Percentiles rank a stretch among this genome's conserved stretches.
Evolutionary conservation across 1,140 invertebrate genomes (phyloP).

Genomic region (Antheraea mylitta): DNA sequence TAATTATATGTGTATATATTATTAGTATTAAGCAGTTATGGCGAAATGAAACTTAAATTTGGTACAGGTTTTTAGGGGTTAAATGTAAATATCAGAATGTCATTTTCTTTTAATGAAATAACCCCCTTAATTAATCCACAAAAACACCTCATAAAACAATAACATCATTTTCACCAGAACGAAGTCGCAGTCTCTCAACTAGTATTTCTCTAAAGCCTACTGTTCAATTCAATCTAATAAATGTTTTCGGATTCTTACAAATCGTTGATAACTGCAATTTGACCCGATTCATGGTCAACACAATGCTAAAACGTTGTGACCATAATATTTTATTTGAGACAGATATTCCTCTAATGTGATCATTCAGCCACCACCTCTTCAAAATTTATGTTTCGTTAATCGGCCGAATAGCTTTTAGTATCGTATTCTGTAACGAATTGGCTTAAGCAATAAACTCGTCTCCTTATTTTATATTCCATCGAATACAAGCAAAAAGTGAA

Average conservation of each 20-base stretch:
- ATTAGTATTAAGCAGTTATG: too few relatives aligned
- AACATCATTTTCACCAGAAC: too few relatives aligned
- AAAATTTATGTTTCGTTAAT: constrained; percentile 1
- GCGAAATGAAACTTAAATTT: too few relatives aligned
- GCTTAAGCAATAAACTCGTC: constrained; percentile 8
- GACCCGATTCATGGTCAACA: background rate
- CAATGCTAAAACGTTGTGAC: background rate
- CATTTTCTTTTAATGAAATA: too few relatives aligned
- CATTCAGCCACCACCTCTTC: background rate
- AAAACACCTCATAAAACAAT: too few relatives aligned
- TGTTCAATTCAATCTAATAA: too few relatives aligned
- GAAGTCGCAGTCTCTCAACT: too few relatives aligned
- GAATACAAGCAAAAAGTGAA: constrained; percentile 14
- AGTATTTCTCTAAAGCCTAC: too few relatives aligned
- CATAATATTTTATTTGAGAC: background rate
- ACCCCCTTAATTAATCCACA: too few relatives aligned
- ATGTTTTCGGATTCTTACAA: background rate
- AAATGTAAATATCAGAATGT: too few relatives aligned
- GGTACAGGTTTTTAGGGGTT: too few relatives aligned
- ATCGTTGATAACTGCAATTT: background rate
- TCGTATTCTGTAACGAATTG: constrained; percentile 11
- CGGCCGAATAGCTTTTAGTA: background rate
- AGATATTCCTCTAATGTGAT: background rate
- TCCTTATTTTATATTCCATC: constrained; percentile 11
- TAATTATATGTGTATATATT: too few relatives aligned